These are phyloP conservation scores for Neodontobutis hainanensis DNA, from an alignment of 2,113 vertebrate species.

Conservation along the genomic window DNA sequence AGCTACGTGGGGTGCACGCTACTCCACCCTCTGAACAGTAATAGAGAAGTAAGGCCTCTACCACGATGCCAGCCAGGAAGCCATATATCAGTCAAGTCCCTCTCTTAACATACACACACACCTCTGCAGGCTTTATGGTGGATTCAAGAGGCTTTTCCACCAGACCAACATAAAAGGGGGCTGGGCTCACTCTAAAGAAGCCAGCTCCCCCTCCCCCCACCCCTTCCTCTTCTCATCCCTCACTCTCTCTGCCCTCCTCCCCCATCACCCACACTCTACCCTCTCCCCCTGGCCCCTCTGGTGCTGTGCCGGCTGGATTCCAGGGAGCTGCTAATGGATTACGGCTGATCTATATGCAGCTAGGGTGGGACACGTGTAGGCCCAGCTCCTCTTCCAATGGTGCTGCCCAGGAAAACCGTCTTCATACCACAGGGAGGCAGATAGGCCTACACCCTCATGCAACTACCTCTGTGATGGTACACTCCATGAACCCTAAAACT, in stretches of 20 bases:
- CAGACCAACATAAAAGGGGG: constrained; percentile 71
- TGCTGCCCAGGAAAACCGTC: constrained; percentile 66
- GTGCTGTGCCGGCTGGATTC: constrained; percentile 75
- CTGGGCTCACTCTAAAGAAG: constrained; percentile 61
- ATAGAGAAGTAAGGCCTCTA: constrained; percentile 56
- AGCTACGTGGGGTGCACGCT: constrained; percentile 24
- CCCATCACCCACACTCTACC: constrained; percentile 62
- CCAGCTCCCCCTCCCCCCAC: constrained; percentile 49
- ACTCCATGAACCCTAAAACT: too few relatives aligned
- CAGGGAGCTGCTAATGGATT: constrained; percentile 79
- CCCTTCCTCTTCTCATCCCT: constrained; percentile 62
- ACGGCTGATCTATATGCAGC: constrained; percentile 79
- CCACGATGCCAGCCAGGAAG: constrained; percentile 75
- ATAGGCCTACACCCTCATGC: constrained; percentile 19
- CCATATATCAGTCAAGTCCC: constrained; percentile 73
- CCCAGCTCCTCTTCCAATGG: constrained; percentile 62
- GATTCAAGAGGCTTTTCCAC: constrained; percentile 70
- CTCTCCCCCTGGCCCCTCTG: constrained; percentile 70
- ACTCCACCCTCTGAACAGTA: constrained; percentile 41
- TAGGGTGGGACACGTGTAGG: constrained; percentile 73
- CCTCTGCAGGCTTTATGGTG: constrained; percentile 68
- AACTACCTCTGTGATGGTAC: too few relatives aligned
- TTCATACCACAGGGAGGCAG: constrained; percentile 51
- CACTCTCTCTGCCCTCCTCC: constrained; percentile 24
- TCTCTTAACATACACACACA: constrained; percentile 50